These are phyloP conservation scores for Frieseomelitta varia DNA, from an alignment of 1,140 invertebrate species.

Conservation along the genomic window DNA sequence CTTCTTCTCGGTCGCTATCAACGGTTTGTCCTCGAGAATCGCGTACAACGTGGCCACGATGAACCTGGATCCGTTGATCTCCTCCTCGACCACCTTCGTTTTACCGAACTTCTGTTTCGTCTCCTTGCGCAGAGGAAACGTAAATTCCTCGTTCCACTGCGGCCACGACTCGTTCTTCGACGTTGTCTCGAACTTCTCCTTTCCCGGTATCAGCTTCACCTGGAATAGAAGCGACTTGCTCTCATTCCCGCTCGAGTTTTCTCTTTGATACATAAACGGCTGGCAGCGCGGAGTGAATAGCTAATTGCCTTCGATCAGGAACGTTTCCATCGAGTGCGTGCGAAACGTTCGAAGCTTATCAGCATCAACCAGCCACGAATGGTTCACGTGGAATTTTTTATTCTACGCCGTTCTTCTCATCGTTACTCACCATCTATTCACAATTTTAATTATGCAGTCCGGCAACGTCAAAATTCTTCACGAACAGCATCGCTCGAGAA, in stretches of 20 bases:
- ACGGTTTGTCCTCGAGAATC: constrained; percentile 84
- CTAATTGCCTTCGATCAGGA: not conserved
- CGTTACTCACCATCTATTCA: not conserved
- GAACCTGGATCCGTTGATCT: constrained; percentile 86
- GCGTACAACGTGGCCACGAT: constrained; percentile 89
- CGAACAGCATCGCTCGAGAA: not conserved
- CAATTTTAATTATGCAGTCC: not conserved
- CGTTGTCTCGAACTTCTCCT: constrained; percentile 88
- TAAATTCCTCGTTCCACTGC: constrained; percentile 89
- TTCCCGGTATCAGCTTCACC: constrained; percentile 89
- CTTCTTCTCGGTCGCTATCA: constrained; percentile 80
- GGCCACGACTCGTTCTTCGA: constrained; percentile 89
- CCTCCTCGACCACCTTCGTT: constrained; percentile 79
- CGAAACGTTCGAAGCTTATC: not conserved
- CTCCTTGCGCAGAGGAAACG: constrained; percentile 84
- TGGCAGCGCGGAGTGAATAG: not conserved
- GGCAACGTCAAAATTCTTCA: not conserved
- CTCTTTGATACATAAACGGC: too few relatives aligned
- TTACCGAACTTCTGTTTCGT: constrained; percentile 81
- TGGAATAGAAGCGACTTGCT: constrained; percentile 76
- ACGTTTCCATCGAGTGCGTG: not conserved
- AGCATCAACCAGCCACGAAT: not conserved
- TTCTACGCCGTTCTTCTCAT: not conserved
- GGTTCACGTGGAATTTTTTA: not conserved
- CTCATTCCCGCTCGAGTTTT: not conserved